Base-by-base conservation (phyloP, 2,113 vertebrate species). In the Thunnus thynnus region DNA sequence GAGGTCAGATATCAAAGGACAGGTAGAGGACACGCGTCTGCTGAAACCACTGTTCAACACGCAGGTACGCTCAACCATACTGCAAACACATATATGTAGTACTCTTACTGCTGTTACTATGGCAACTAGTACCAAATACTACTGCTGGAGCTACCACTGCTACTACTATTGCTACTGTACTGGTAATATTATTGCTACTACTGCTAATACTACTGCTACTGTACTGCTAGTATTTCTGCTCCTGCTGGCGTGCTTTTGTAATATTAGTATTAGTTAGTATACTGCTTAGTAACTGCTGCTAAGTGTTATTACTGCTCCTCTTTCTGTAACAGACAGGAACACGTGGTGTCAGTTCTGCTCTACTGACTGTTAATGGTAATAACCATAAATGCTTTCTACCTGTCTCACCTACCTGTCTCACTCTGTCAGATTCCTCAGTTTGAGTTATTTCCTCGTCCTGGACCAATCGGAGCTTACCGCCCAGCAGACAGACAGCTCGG, bases 11-110 rank as follows among this genome's bases (percentile, higher is more conserved):
- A 74, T 97, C 84, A 93, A 89, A 0, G 98, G 98, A 30, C 94
- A 94, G 2, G 98, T 99, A 65, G 97, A 98, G 80, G 96, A 98
- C 83, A 99, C 98, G 0, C 95, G 96, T 1, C 96, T 98, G 82
- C 90, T 99, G 22, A 98, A 96, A 87, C 94, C 96, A 0, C 93
- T 97, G 9, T 97, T 99, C 86, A 95, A 93, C 32, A 82, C 92
- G 68, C 96, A 96, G 76, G 93, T 94, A 72, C 10, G 22, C 22
- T 22, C 22, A 22, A 22, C 22, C 22, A 22, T 22, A 22, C 22
- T 22, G 22, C 22, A 22, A 22, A 22, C 22, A 22, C 22, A 22
- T 22, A 22, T 22, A 9, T 11, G 58, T 30, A 1, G 16, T 62
- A 47, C 52, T 30, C 32, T 22, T 16, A 44, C 47, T 61, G 22